These are phyloP conservation scores for Alces alces DNA, from an alignment of 2,113 vertebrate species.

Conservation along the genomic window DNA sequence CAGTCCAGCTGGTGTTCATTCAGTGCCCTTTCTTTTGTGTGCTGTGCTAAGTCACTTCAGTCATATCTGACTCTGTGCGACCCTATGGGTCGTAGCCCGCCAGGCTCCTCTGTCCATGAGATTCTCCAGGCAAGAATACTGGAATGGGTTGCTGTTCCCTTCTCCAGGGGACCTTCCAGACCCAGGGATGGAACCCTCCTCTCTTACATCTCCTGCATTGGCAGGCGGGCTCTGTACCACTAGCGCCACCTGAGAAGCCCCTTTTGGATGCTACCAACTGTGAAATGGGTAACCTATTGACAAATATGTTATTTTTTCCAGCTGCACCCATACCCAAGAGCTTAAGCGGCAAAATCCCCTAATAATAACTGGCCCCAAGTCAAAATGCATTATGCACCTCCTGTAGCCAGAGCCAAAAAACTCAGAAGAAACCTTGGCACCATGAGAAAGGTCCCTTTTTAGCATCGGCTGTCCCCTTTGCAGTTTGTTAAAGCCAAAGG, in stretches of 20 bases:
- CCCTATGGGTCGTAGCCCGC: background rate
- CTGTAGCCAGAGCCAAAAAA: background rate
- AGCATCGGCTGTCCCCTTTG: background rate
- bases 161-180: background rate
- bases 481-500: background rate
- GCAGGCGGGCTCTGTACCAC: background rate
- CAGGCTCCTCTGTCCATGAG: background rate
- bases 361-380: background rate
- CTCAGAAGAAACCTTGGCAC: conserved; percentile 17
- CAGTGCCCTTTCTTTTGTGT: background rate
- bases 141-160: background rate
- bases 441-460: background rate
- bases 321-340: background rate
- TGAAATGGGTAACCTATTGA: background rate
- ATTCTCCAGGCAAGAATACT: background rate
- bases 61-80: background rate
- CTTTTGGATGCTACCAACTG: background rate
- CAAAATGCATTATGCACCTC: background rate
- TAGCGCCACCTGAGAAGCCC: background rate
- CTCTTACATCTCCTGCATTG: background rate
- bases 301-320: background rate
- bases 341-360: background rate
- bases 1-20: background rate
- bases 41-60: background rate
- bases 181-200: background rate